Evolutionary conservation across 2,797 vertebrate species (phyloP).

Genomic region (Limnodromus scolopaceus): DNA sequence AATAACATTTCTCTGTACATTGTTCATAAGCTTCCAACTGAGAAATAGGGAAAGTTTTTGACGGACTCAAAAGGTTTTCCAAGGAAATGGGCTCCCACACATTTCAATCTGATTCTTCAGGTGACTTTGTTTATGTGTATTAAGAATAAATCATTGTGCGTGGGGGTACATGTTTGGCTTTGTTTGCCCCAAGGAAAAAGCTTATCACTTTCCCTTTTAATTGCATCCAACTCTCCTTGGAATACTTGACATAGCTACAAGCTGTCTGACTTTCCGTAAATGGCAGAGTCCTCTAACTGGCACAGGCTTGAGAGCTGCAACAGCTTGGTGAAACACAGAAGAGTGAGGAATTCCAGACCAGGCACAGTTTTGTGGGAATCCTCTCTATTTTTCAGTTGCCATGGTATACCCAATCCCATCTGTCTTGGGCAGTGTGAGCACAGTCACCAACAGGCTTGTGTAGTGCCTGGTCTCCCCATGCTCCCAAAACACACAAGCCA

Average conservation of each 20-base stretch:
- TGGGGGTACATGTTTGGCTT: not conserved
- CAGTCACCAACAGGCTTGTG: fast-evolving
- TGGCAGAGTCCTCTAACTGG: not conserved
- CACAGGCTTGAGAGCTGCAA: not conserved
- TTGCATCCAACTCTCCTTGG: not conserved
- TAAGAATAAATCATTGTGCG: not conserved
- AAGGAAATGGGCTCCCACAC: not conserved
- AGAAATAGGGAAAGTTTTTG: not conserved
- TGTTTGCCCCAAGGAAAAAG: not conserved
- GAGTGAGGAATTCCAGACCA: not conserved
- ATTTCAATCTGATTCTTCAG: not conserved
- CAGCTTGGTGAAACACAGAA: not conserved
- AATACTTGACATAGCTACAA: not conserved
- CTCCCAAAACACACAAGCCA: not conserved
- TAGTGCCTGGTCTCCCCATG: not conserved
- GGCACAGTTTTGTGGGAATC: not conserved
- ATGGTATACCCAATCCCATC: fast-evolving
- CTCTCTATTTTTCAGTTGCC: not conserved
- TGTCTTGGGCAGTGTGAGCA: not conserved
- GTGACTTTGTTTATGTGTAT: not conserved
- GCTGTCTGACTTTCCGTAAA: not conserved
- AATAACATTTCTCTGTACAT: not conserved
- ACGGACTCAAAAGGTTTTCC: not conserved
- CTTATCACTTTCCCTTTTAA: constrained; percentile 1
- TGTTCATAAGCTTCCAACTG: not conserved